phyloP scores from a whole-genome alignment of 2,888 invertebrate species.

The Tenthredo mesomela region DNA sequence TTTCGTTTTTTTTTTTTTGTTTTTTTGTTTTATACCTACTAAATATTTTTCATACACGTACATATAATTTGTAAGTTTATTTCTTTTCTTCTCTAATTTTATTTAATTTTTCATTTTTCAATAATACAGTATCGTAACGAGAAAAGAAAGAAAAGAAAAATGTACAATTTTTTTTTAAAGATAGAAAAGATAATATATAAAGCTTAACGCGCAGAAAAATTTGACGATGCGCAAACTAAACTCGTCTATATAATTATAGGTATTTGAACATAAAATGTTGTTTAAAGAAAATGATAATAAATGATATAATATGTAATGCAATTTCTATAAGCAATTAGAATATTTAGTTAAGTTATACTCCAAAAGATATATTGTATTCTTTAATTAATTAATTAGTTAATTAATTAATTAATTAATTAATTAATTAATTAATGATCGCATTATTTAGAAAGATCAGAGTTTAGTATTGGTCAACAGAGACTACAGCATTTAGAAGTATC shows the following conservation, averaged over 20 bases:
- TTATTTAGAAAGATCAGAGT: slow-evolving; percentile 33
- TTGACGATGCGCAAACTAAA: background rate
- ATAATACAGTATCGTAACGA: background rate
- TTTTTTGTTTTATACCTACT: background rate
- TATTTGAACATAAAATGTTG: background rate
- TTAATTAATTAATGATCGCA: slow-evolving; percentile 64
- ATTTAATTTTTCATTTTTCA: background rate
- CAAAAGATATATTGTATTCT: slow-evolving; percentile 74
- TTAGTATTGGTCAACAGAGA: slow-evolving; percentile 79
- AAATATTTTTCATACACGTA: slow-evolving; percentile 1
- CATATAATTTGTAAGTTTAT: background rate
- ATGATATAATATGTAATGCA: slow-evolving; percentile 11
- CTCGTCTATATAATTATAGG: background rate
- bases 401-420: slow-evolving; percentile 66
- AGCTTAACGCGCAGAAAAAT: slow-evolving; percentile 4
- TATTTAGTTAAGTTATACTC: slow-evolving; percentile 68
- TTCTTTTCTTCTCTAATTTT: background rate
- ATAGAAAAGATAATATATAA: background rate
- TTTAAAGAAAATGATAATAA: background rate
- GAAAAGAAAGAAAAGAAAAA: no score
- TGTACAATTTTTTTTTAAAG: no score
- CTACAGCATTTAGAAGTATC: slow-evolving; percentile 81
- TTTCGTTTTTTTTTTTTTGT: background rate
- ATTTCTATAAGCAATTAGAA: background rate
- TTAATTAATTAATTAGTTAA: slow-evolving; percentile 56